A percentile compares a stretch with the other conserved stretches of the same genome.
Conservation (phyloP, 2,113 vertebrate species). For the Corvus moneduloides region DNA sequence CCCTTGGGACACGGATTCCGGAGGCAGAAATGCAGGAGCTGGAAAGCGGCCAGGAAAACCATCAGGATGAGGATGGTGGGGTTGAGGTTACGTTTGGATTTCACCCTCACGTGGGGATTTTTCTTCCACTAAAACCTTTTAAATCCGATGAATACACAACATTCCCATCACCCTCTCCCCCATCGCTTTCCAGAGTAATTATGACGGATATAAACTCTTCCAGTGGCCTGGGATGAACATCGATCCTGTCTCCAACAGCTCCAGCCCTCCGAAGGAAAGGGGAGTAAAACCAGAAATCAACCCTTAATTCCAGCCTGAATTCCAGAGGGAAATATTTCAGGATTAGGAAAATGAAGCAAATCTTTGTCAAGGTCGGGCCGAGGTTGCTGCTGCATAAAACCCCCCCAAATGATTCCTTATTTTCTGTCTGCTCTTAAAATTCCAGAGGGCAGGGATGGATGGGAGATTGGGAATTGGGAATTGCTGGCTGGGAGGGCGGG, state of each 20-base stretch:
- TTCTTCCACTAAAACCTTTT: neutral
- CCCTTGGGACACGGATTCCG: neutral
- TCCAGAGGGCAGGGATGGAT: neutral
- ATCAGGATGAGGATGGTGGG: neutral
- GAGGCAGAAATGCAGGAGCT: neutral
- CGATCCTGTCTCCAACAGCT: neutral
- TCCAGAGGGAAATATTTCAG: neutral
- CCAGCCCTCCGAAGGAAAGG: neutral
- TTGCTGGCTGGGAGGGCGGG: neutral
- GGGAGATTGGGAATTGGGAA: neutral
- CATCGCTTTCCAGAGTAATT: neutral
- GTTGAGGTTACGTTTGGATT: neutral
- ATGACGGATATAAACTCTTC: neutral
- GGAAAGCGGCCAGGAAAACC: neutral
- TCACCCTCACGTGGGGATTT: accelerated
- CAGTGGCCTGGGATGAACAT: too few relatives aligned
- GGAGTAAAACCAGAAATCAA: neutral
- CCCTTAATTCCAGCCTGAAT: neutral
- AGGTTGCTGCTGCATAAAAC: neutral
- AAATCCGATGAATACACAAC: neutral
- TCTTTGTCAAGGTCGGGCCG: neutral
- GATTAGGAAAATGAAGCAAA: neutral
- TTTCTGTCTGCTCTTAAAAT: neutral
- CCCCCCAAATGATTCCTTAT: neutral
- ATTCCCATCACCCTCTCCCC: neutral